Evolutionary conservation across 2,888 invertebrate genomes (phyloP).

Genomic region (Drosophila macrothrix): DNA sequence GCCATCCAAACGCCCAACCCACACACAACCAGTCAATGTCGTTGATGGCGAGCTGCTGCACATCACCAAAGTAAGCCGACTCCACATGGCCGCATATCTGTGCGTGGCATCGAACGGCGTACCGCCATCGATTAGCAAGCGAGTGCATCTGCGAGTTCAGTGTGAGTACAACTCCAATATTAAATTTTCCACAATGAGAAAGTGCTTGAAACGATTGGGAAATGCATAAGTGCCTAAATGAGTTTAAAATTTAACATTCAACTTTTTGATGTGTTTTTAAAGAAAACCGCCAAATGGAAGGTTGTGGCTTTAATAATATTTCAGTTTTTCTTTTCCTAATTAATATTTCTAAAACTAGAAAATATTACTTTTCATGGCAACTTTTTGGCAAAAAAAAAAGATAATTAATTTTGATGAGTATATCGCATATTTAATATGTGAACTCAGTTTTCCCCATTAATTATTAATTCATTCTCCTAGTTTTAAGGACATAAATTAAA

Average conservation of each 20-base stretch:
- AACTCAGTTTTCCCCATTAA: not conserved
- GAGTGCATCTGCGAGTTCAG: constrained; percentile 92
- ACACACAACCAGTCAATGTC: constrained; percentile 88
- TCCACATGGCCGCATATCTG: constrained; percentile 96
- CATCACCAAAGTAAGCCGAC: constrained; percentile 94
- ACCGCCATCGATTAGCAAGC: constrained; percentile 94
- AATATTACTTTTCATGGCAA: too few relatives aligned
- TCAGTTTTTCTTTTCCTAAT: not conserved
- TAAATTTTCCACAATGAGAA: not conserved
- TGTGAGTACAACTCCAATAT: constrained; percentile 87
- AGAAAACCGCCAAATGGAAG: not conserved
- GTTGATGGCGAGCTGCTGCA: constrained; percentile 94
- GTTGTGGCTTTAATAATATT: not conserved
- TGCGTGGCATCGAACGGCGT: constrained; percentile 97
- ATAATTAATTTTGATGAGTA: not conserved
- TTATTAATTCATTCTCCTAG: not conserved
- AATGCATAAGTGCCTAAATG: not conserved
- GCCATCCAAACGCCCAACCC: constrained; percentile 9
- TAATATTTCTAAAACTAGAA: not conserved
- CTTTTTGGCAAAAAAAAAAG: not conserved
- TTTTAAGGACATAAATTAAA: not conserved
- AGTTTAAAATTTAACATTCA: not conserved
- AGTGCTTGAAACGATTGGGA: not conserved
- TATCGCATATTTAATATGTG: not conserved
- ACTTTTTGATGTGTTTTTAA: not conserved